Base-by-base conservation (phyloP, 92 coral and sea anemone species). In the Bergia sp. region DNA sequence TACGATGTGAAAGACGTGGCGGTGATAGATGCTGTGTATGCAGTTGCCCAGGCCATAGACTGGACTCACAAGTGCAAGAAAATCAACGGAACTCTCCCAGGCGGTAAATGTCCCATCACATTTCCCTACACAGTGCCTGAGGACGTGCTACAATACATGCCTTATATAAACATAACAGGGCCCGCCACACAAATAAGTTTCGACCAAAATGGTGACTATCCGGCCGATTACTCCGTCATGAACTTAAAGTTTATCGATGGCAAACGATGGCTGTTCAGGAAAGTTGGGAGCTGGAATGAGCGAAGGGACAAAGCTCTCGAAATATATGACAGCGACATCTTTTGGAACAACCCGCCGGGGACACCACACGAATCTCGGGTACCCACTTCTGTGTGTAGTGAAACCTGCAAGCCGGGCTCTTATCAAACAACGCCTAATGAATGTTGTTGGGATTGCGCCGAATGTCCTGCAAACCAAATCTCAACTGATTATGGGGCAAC, bases 11-110 rank as follows among this genome's bases (percentile, higher is more conserved):
- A 92, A 81, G 90, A 95, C 13, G 90, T 92, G 7, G 88, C 87
- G 21, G 99, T 96, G 23, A 92, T 96, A 21, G 92, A 95, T 85
- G 98, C 98, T 29, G 97, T 96, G 40, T 96, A 91, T 64, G 98
- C 98, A 11, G 89, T 96, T n/a, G 98, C 98, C 69, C 96, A 95
- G 91, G 99, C 97, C 36, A 79, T 96, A 77, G 93, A 93, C 88
- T 90, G 91, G 57, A 89, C 90, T 13, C 90, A 83, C 44, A 82
- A 67, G 81, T 95, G 98, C 66, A 45, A 87, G 45, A 91, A 87
- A n/a, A 87, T 90, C 10, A 36, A 86, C 44, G 92, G 89, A 5
- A 29, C 80, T 15, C 65, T 89, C 43, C 42, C 83, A 5, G 87
- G 58, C 5, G 82, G 81, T 3, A 82, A 50, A 29, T 95, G 98